phyloP scores from a whole-genome alignment of 2,888 invertebrate species.

The Drosophila percnosoma region DNA sequence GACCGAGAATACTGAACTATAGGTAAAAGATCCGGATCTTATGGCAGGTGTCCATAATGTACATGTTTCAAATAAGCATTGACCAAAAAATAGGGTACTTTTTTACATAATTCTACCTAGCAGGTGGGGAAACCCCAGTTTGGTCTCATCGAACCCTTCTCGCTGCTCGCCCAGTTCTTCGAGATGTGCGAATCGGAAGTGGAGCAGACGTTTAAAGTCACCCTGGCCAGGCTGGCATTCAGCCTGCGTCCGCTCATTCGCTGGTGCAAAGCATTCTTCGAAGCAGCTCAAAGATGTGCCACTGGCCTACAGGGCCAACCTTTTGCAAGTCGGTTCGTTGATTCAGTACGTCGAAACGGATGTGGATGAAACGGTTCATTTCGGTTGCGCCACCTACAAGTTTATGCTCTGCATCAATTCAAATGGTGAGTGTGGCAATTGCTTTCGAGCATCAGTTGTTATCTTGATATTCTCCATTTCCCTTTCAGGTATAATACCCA shows the following conservation, averaged over 20 bases:
- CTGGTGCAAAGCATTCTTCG: conserved; percentile 82
- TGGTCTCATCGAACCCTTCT: conserved; percentile 82
- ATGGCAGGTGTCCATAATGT: too few species aligned
- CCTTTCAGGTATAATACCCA: conserved; percentile 78
- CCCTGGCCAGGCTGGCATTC: conserved; percentile 77
- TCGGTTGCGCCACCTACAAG: conserved; percentile 82
- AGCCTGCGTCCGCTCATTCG: conserved; percentile 81
- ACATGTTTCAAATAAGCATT: too few species aligned
- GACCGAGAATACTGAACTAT: too few species aligned
- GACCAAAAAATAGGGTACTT: too few species aligned
- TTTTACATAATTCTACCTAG: too few species aligned
- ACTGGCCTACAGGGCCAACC: conserved; percentile 63
- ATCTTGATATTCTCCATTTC: neutral
- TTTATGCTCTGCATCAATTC: conserved; percentile 83
- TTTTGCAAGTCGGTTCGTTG: conserved; percentile 83
- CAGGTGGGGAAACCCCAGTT: too few species aligned
- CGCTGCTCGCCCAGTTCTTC: conserved; percentile 81
- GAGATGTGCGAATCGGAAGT: conserved; percentile 80
- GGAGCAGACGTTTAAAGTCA: conserved; percentile 80
- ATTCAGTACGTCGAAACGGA: conserved; percentile 83
- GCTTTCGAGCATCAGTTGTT: too few species aligned
- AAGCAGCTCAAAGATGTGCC: conserved; percentile 83
- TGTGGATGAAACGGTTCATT: conserved; percentile 52
- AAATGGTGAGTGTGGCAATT: conserved; percentile 66
- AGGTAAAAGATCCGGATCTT: too few species aligned